These are phyloP conservation scores for Lacerta bilineata DNA, from an alignment of 2,797 vertebrate genomes.

Conservation along the genomic window DNA sequence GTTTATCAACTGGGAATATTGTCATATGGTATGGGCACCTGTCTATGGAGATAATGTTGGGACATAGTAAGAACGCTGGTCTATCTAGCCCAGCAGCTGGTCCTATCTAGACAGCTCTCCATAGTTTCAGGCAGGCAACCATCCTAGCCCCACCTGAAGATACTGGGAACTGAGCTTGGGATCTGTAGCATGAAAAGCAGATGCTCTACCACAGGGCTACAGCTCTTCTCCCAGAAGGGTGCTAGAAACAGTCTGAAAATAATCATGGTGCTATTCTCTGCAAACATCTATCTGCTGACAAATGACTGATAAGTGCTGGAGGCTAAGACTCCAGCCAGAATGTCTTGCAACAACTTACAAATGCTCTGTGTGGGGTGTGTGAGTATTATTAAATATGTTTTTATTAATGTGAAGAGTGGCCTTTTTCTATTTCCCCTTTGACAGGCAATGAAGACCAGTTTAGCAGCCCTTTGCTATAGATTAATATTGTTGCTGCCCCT, in stretches of 20 bases:
- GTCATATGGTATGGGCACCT: neutral
- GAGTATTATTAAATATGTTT: neutral
- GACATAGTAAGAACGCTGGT: no score
- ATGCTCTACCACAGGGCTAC: no score
- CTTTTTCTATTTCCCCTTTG: slow-evolving; percentile 4
- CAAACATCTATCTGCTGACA: slow-evolving; percentile 4
- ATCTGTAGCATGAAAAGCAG: no score
- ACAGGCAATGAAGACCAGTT: neutral
- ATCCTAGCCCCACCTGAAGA: no score
- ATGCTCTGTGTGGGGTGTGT: neutral
- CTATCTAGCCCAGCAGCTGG: no score
- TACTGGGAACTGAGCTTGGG: no score
- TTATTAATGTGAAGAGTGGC: neutral
- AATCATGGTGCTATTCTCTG: neutral
- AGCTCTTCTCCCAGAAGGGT: no score
- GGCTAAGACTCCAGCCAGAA: neutral
- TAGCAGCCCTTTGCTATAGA: neutral
- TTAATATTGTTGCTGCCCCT: neutral
- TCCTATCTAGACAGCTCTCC: no score
- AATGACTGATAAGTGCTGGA: neutral
- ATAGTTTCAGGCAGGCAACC: no score
- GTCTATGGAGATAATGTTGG: neutral
- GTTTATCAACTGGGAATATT: neutral
- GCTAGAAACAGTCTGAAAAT: slow-evolving; percentile 11
- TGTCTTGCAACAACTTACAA: neutral